Conservation (phyloP, 2,113 vertebrate species). For the Dromaius novaehollandiae region DNA sequence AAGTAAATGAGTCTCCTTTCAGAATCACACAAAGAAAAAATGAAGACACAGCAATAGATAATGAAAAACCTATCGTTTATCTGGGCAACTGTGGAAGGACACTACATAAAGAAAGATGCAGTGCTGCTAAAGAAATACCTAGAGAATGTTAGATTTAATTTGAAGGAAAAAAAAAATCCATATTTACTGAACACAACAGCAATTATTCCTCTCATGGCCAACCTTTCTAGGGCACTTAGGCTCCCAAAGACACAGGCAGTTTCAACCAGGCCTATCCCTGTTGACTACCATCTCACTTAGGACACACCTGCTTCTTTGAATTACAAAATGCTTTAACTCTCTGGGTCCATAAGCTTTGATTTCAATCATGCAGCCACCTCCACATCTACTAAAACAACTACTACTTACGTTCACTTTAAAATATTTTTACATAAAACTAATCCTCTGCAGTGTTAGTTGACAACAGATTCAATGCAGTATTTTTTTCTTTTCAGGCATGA, state of each 20-base stretch:
- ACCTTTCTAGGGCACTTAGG: not conserved
- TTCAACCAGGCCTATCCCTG: not conserved
- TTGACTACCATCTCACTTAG: not conserved
- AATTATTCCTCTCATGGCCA: not conserved
- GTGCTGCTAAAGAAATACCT: not conserved
- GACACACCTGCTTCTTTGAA: not conserved
- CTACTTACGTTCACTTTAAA: not conserved
- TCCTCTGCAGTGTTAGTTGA: not conserved
- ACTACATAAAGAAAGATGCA: not conserved
- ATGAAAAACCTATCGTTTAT: not conserved
- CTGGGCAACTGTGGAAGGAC: not conserved
- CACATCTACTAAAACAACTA: not conserved
- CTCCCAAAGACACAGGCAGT: not conserved
- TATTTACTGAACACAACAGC: not conserved
- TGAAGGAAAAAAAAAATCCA: not conserved
- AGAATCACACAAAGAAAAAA: slow-evolving; percentile 7
- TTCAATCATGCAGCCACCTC: not conserved
- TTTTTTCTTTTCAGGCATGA: not conserved
- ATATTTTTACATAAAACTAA: not conserved
- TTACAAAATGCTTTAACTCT: not conserved
- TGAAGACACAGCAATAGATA: not conserved
- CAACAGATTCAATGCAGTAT: not conserved
- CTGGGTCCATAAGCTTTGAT: not conserved
- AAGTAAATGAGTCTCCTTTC: slow-evolving; percentile 49
- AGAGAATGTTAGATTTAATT: not conserved